Base-by-base conservation (phyloP, 2,797 vertebrate species). In the Epinephelus coioides region DNA sequence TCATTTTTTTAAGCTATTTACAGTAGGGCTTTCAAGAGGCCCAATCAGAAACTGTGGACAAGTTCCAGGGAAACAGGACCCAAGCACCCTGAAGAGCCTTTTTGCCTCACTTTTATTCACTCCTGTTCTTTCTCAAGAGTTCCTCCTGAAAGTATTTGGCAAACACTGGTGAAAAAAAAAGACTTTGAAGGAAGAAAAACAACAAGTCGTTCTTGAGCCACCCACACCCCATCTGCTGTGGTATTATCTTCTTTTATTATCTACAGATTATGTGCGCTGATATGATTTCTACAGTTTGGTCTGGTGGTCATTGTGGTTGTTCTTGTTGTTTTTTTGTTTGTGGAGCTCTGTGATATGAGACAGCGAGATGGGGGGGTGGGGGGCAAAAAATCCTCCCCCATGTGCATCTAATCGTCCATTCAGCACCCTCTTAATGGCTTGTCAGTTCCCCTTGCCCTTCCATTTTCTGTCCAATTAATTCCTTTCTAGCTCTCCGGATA, bases 401-500 rank as follows among this genome's bases (percentile, higher is more conserved):
- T 93, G 94, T 95, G 96, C 96, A 95, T 96, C 96, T 96, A 97
- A 96, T 96, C 92, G 94, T 94, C 94, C 95, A 96, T 97, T 97
- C 97, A 97, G 95, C 93, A 94, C 86, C 91, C 95, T 95, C 95
- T 96, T 97, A 97, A 98, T 98, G 97, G 97, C 96, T 96, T 96
- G 97, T 98, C 97, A 97, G 97, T 97, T 97, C 96, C 93, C 95
- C 95, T 95, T 96, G 95, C 96, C 96, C 97, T 97, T 97, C 96
- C 96, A 98, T 97, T 99, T 98, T 98, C 97, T 98, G 97, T 98
- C 97, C 98, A 98, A 99, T 98, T 99, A 98, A 98, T 98, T 99
- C 97, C 97, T 98, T 98, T 98, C 96, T 97, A 96, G 94, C 96
- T 95, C 94, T 96, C 96, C 96, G 96, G 97, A 98, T 98, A 98